Evolutionary conservation across 2,888 invertebrate species (phyloP), one percentile per base, ranked within the genome.

Genomic region (Emmelina monodactyla): DNA sequence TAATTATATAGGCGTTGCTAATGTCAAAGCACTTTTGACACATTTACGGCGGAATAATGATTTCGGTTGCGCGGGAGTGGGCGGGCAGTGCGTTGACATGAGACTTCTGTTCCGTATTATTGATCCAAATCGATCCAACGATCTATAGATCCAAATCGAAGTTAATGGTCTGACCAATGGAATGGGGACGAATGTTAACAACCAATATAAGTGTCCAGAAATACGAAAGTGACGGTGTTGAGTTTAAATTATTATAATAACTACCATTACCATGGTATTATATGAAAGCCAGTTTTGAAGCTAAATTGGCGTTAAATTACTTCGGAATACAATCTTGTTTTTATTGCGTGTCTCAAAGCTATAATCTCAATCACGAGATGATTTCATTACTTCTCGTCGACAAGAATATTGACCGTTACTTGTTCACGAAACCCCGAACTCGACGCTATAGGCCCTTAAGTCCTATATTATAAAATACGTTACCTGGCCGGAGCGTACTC

Each of bases 401-500:
- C n/a, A n/a, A n/a, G n/a, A n/a, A n/a, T n/a, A 10, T 25, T 9
- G 11, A 25, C 25, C 25, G 25, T 25, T 25, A 25, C 25, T 25
- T 25, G 25, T 3, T n/a, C 11, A 25, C 25, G n/a, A 25, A 25
- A 10, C 11, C 25, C 25, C 25, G 11, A 25, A 25, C 25, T 25
- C 11, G 25, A 25, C 9, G 11, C 11, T 11, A 25, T 11, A 25
- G 53, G 67, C 63, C 69, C 70, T 75, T 72, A 70, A 65, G 67
- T 62, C 67, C 68, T 65, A 53, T 53, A 25, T 10, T 25, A 25
- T 25, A 25, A 10, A 10, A 10, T 4, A 3, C 3, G 4, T 64
- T 76, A 76, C 78, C 76, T 76, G 76, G 59, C 59, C 51, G n/a
- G 59, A 58, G 55, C 55, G 55, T 65, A 64, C 66, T 64, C 60